Evolutionary conservation across 2,888 invertebrate genomes (phyloP).

Genomic region (Cheilosia variabilis): DNA sequence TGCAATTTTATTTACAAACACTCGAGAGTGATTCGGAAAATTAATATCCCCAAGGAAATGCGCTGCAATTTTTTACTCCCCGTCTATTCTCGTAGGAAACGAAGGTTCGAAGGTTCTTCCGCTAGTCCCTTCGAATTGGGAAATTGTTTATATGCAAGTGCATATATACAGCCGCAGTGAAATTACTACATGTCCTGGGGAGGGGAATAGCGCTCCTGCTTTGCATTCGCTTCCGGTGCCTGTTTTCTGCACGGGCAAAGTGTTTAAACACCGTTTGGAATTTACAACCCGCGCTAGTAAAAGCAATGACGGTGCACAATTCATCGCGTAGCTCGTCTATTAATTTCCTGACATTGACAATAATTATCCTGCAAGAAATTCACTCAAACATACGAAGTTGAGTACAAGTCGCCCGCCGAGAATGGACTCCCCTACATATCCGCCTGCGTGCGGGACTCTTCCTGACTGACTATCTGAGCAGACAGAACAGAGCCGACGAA

Average conservation of each 20-base stretch:
- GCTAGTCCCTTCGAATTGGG: slow-evolving; percentile 21
- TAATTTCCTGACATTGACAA: slow-evolving; percentile 66
- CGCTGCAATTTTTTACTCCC: slow-evolving; percentile 43
- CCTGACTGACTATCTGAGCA: slow-evolving; percentile 19
- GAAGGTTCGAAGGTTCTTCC: slow-evolving; percentile 10
- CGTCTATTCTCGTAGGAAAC: not conserved
- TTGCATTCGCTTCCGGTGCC: slow-evolving; percentile 48
- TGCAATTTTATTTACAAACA: slow-evolving; percentile 74
- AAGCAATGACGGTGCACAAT: slow-evolving; percentile 15
- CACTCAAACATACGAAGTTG: slow-evolving; percentile 55
- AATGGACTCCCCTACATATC: not conserved
- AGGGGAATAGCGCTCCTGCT: slow-evolving; percentile 45
- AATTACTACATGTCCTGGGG: slow-evolving; percentile 34
- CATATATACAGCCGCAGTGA: slow-evolving; percentile 43
- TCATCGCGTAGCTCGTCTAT: slow-evolving; percentile 54
- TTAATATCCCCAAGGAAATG: slow-evolving; percentile 75
- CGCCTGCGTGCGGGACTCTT: not conserved
- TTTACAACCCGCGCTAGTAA: not conserved
- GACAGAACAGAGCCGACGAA: slow-evolving; percentile 2
- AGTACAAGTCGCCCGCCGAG: not conserved
- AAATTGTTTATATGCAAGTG: slow-evolving; percentile 8
- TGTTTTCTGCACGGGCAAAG: slow-evolving; percentile 12
- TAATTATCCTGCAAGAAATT: slow-evolving; percentile 56
- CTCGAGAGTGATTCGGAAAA: slow-evolving; percentile 75
- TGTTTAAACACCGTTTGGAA: slow-evolving; percentile 13